Base-by-base conservation (phyloP, 2,113 vertebrate species). In the Tupaia tana region DNA sequence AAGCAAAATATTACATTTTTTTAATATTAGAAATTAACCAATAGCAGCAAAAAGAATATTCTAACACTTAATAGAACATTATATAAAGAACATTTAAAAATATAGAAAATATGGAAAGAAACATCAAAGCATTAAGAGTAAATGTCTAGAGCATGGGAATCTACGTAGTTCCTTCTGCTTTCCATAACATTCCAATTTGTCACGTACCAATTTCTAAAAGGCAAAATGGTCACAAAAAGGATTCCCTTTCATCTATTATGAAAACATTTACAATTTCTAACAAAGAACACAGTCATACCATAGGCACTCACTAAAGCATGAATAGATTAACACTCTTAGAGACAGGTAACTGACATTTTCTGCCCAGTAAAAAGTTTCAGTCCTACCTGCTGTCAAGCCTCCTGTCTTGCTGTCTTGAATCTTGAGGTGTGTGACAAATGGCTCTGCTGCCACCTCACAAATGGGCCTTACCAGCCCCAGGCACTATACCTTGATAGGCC, bases 351-450 rank as follows among this genome's bases (percentile, higher is more conserved):
- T 59, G 56, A 80, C 20, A 64, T 61, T 8, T 79, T 73, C 84
- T 75, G n/a, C 56, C 24, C 25, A 34, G 43, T 59, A 14, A 75
- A 69, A 77, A 61, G 18, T 22, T 10, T 63, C 3, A 14, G 54
- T 31, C 20, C 22, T 83, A 12, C 27, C 27, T 9, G 22, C 63
- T 18, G 15, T 11, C 61, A 19, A 88, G 54, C 20, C 34, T 52
- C n/a, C 2, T 3, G 16, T 81, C 73, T 66, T 34, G 0, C n/a
- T 19, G 56, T 54, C 25, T 80, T 59, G 34, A 24, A 25, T 59
- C 63, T 56, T 58, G 2, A 15, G 59, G 25, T 29, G 13, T 4
- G 1, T 1, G 1, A 59, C 5, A 10, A 54, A 67, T 0, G 3
- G 13, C 10, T 52, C 52, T 79, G 63, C 10, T 8, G 59, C 31